Conservation (phyloP, 2,888 invertebrate genomes). For the Amaurobius ferox region DNA sequence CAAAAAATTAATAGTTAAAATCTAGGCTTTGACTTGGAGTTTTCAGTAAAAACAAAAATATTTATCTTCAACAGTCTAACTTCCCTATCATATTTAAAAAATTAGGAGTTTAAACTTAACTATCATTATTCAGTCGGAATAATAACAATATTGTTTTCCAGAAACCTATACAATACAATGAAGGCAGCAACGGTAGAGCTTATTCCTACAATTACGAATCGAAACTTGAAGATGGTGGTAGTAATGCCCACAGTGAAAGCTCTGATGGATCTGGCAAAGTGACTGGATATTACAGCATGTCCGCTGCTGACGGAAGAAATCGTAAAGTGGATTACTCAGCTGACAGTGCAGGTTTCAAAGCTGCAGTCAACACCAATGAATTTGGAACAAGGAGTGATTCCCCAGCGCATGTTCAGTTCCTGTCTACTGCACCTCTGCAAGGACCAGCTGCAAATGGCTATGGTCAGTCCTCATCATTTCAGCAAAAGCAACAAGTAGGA, state of each 20-base stretch:
- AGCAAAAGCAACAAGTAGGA: conserved; percentile 3
- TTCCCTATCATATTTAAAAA: too few relatives aligned
- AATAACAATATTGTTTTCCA: background rate
- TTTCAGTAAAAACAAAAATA: too few relatives aligned
- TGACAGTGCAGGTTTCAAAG: conserved; percentile 51
- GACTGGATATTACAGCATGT: conserved; percentile 57
- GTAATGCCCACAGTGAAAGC: conserved; percentile 37
- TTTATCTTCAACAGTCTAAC: too few relatives aligned
- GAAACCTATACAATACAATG: conserved; percentile 40
- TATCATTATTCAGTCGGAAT: too few relatives aligned
- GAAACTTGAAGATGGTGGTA: conserved; percentile 14
- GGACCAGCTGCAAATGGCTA: conserved; percentile 13
- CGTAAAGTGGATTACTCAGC: conserved; percentile 74
- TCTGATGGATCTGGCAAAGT: conserved; percentile 61
- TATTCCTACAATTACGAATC: conserved; percentile 35
- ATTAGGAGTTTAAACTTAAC: too few relatives aligned
- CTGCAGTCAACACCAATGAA: conserved; percentile 63
- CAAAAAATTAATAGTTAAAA: too few relatives aligned
- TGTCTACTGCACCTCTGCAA: conserved; percentile 49
- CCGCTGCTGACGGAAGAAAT: conserved; percentile 46
- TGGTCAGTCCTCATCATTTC: background rate
- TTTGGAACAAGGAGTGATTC: conserved; percentile 58
- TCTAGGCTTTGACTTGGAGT: too few relatives aligned
- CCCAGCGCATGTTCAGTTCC: conserved; percentile 48
- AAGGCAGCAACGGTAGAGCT: conserved; percentile 1